Evolutionary conservation across 1,140 invertebrate species (phyloP), one percentile per base, ranked within the genome.

Genomic region (Plectrocnemia conspersa): DNA sequence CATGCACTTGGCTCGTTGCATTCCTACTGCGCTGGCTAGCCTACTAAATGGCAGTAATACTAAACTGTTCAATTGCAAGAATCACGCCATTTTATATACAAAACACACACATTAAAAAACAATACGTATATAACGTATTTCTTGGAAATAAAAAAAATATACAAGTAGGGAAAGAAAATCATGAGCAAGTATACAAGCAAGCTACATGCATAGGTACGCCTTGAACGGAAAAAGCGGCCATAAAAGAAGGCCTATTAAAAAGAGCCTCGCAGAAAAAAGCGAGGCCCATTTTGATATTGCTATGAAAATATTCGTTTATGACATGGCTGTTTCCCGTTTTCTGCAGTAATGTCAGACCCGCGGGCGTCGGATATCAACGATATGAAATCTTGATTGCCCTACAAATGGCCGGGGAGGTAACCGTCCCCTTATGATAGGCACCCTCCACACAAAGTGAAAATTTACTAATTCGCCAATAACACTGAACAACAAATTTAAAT

Each of bases 291-390:
- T 38, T 52, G 55, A 52, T 57, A 57, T 57, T 45, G 50, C 55
- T 33, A 50, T 38, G 48, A 50, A 57, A 57, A 57, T 57, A 57
- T 57, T 57, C 41, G 48, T 52, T 57, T 57, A 57, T 46, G 55
- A 52, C 40, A 52, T 44, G 42, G 55, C 55, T 52, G 48, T 52
- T 57, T 48, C 45, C 45, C 27, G 19, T 32, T 48, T 33, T 53
- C 50, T 38, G 47, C 47, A 27, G 33, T 57, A 57, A 52, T 52
- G 48, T 46, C 32, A 42, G 55, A 32, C 52, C 41, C 55, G 55
- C 55, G 55, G 55, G 47, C 48, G 40, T 49, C 40, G 54, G 55
- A 57, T 57, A 57, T 52, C 55, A 40, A 41, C 48, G 29, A 57
- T 57, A 52, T 57, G 40, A 57, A 57, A 57, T 56, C 46, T 38